These are phyloP conservation scores for Eilema caniola DNA, from an alignment of 2,888 invertebrate species.

Conservation along the genomic window DNA sequence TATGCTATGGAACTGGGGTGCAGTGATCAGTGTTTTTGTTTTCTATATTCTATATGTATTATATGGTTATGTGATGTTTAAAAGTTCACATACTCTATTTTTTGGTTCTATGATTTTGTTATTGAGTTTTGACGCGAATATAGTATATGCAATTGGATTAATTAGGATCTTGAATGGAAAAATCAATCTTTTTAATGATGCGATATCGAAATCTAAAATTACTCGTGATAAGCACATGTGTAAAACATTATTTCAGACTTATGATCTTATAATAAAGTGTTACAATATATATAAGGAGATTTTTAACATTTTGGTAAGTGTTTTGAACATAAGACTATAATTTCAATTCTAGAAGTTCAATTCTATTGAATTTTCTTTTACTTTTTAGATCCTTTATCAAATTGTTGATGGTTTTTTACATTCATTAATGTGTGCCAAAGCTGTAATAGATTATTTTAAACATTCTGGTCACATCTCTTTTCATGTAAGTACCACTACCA, in stretches of 20 bases:
- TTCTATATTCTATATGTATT: background rate
- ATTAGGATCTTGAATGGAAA: slow-evolving; percentile 24
- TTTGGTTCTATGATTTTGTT: background rate
- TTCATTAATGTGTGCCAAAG: background rate
- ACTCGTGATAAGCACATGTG: background rate
- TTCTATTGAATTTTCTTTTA: background rate
- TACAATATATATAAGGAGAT: slow-evolving; percentile 1
- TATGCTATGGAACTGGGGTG: slow-evolving; percentile 7
- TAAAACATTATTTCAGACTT: background rate
- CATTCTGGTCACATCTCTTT: background rate
- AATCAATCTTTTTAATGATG: slow-evolving; percentile 15
- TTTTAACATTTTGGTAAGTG: slow-evolving; percentile 16
- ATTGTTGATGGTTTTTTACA: slow-evolving; percentile 4
- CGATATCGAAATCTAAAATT: background rate
- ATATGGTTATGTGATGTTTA: background rate
- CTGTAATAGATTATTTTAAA: background rate
- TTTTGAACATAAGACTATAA: background rate
- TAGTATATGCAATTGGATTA: slow-evolving; percentile 21
- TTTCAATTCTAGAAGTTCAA: background rate
- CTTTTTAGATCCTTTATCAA: background rate
- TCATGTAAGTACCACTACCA: background rate
- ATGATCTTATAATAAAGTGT: slow-evolving; percentile 7
- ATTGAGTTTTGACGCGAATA: slow-evolving; percentile 14
- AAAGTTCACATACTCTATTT: background rate
- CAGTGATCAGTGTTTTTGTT: background rate